phyloP scores from a whole-genome alignment of 2,797 vertebrate genomes.

The Takifugu ocellatus region DNA sequence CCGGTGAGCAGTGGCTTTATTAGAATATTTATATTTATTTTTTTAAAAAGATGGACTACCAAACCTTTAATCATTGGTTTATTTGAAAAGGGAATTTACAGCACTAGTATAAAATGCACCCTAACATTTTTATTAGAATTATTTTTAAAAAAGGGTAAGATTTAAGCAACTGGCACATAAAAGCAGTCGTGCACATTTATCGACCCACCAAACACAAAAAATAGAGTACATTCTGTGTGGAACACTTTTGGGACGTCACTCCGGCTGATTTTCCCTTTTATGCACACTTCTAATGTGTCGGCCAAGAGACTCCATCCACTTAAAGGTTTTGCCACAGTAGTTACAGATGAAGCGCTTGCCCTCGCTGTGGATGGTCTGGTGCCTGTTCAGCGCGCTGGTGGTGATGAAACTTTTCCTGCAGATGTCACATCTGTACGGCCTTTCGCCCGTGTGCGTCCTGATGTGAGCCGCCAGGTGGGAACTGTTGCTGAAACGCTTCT shows the following conservation, averaged over 20 bases:
- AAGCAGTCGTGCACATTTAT: conserved; percentile 19
- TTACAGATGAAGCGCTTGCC: conserved; percentile 66
- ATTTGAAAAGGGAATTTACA: neutral
- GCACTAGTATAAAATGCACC: neutral
- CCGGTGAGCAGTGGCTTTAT: conserved; percentile 19
- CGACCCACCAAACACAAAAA: conserved; percentile 11
- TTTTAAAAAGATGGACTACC: too few relatives aligned
- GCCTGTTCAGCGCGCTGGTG: conserved; percentile 67
- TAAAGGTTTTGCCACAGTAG: conserved; percentile 65
- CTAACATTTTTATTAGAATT: too few relatives aligned
- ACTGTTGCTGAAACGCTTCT: conserved; percentile 69
- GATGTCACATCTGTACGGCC: conserved; percentile 68
- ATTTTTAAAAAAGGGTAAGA: too few relatives aligned
- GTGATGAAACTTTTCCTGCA: conserved; percentile 72
- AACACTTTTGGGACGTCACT: conserved; percentile 12
- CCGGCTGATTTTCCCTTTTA: conserved; percentile 46
- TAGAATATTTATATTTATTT: neutral
- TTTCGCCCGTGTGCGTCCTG: conserved; percentile 71
- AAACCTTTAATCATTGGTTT: neutral
- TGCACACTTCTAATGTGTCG: conserved; percentile 61
- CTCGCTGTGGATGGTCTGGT: conserved; percentile 71
- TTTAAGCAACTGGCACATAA: neutral
- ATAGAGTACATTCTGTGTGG: conserved; percentile 23
- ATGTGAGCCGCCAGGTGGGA: conserved; percentile 70
- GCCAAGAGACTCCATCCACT: conserved; percentile 72